Conservation (phyloP, 1,140 invertebrate species). For the Thrips palmi region DNA sequence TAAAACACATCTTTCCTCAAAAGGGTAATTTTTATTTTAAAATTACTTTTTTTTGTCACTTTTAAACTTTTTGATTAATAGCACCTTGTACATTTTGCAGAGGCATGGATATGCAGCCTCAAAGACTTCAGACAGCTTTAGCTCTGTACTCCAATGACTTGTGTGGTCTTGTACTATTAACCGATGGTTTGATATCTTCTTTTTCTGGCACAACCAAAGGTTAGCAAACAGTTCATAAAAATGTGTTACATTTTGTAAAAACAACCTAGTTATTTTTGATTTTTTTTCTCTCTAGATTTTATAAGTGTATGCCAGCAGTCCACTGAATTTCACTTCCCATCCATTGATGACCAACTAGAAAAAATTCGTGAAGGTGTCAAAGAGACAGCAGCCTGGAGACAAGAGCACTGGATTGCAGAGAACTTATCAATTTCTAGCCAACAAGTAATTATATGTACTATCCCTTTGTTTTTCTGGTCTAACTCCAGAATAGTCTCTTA, state of each 20-base stretch:
- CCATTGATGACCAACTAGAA: conserved; percentile 70
- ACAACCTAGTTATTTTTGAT: conserved; percentile 9
- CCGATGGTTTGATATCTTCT: conserved; percentile 53
- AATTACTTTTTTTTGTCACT: neutral
- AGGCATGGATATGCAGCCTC: conserved; percentile 39
- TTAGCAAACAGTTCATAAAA: conserved; percentile 22
- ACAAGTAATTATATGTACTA: no score
- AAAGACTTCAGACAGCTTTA: conserved; percentile 80
- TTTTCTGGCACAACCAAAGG: conserved; percentile 50
- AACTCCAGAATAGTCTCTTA: neutral
- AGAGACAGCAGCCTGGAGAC: conserved; percentile 30
- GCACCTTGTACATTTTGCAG: conserved; percentile 19
- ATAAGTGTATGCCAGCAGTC: conserved; percentile 39
- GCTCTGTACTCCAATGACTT: conserved; percentile 83
- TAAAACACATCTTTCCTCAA: conserved; percentile 22
- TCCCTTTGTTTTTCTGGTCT: no score
- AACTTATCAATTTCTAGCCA: conserved; percentile 5
- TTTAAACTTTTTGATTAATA: conserved; percentile 4
- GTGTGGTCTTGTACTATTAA: conserved; percentile 69
- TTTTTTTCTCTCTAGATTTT: conserved; percentile 31
- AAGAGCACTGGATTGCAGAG: conserved; percentile 19
- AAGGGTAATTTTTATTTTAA: no score
- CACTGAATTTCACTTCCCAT: conserved; percentile 79
- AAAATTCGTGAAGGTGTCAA: conserved; percentile 40
- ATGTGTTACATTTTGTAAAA: conserved; percentile 8